These are phyloP conservation scores for Zaprionus gabonicus DNA, from an alignment of 1,140 invertebrate genomes.

Conservation along the genomic window DNA sequence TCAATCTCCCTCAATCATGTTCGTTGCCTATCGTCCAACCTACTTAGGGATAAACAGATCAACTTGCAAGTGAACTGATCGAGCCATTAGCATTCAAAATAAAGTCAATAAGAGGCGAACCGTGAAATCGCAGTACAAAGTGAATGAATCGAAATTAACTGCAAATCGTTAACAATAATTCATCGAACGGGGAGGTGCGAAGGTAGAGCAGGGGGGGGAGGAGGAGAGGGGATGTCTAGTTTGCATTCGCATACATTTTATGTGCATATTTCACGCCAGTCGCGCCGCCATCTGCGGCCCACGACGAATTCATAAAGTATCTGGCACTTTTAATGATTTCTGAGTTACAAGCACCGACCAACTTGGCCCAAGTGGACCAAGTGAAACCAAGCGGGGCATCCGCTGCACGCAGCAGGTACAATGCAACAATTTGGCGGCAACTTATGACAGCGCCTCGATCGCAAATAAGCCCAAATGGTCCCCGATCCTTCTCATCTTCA, in stretches of 20 bases:
- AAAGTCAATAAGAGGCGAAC: constrained; percentile 65
- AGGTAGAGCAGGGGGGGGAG: not conserved
- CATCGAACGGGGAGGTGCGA: constrained; percentile 33
- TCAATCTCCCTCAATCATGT: not conserved
- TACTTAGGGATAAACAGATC: constrained; percentile 16
- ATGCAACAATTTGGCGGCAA: constrained; percentile 82
- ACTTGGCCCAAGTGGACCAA: not conserved
- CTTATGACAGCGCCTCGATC: constrained; percentile 72
- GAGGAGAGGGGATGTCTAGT: constrained; percentile 30
- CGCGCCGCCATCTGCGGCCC: constrained; percentile 48
- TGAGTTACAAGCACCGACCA: constrained; percentile 68
- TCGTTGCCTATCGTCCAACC: too few relatives aligned
- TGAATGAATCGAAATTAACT: constrained; percentile 67
- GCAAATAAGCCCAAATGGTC: constrained; percentile 73
- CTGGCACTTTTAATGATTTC: constrained; percentile 79
- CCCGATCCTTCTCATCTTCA: constrained; percentile 3
- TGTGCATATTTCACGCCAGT: constrained; percentile 71
- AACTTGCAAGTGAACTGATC: constrained; percentile 51
- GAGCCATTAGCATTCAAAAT: constrained; percentile 70
- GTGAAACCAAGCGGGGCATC: constrained; percentile 20
- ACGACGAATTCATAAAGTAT: constrained; percentile 82
- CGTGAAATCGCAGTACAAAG: constrained; percentile 58
- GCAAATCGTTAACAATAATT: constrained; percentile 81
- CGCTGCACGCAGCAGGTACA: constrained; percentile 75
- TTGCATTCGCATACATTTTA: constrained; percentile 68